A percentile compares a stretch with the other conserved stretches of the same genome.
phyloP scores from a whole-genome alignment of 2,797 vertebrate genomes.

The Pampus argenteus region DNA sequence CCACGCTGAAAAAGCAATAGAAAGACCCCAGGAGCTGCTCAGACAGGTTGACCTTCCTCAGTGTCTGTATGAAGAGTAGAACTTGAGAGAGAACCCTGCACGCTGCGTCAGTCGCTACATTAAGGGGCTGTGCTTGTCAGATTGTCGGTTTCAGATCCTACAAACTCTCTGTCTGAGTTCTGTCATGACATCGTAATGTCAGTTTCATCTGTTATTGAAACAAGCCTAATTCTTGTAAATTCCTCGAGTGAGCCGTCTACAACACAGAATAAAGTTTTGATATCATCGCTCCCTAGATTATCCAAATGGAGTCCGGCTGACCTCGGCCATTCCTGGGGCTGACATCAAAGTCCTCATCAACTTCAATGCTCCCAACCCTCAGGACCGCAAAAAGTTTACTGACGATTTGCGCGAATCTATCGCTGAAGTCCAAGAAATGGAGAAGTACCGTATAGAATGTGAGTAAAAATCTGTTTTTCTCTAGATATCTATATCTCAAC shows the following conservation, averaged over 20 bases:
- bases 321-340: constrained; percentile 94
- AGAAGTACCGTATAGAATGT: constrained; percentile 99
- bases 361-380: constrained; percentile 98
- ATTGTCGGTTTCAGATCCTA: not conserved
- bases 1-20: too few species aligned
- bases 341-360: constrained; percentile 98
- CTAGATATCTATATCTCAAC: not conserved
- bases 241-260: not conserved
- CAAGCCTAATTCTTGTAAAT: not conserved
- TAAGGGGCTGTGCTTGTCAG: not conserved
- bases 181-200: not conserved
- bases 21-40: too few species aligned
- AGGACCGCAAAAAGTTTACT: constrained; percentile 98
- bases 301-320: constrained; percentile 96
- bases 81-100: too few species aligned
- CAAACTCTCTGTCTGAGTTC: not conserved
- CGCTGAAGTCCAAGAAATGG: constrained; percentile 99
- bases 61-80: not conserved
- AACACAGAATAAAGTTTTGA: not conserved
- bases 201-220: not conserved
- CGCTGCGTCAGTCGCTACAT: too few species aligned
- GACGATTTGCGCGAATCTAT: constrained; percentile 97
- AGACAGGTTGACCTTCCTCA: too few species aligned
- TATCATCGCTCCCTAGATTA: constrained; percentile 87
- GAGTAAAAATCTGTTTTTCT: constrained; percentile 73